Percentiles rank a stretch among this genome's conserved stretches.
Conservation (phyloP, 2,888 invertebrate species). For the Tinea pellionella region DNA sequence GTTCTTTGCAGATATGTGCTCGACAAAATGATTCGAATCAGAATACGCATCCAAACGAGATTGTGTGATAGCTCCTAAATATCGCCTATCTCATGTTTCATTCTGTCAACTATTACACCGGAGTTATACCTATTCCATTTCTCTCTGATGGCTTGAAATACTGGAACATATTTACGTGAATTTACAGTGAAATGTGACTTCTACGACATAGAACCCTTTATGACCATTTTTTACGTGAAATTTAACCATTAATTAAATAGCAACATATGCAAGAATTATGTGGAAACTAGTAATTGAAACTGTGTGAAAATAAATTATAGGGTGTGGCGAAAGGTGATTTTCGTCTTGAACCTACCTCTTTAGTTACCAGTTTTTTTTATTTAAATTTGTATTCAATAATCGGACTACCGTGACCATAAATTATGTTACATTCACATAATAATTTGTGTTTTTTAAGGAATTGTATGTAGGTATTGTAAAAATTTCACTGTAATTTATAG, state of each 20-base stretch:
- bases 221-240: background rate
- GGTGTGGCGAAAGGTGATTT: too few species aligned
- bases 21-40: constrained; percentile 85
- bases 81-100: constrained; percentile 76
- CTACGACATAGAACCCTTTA: background rate
- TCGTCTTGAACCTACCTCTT: too few species aligned
- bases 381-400: too few species aligned
- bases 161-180: constrained; percentile 42
- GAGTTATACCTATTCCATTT: constrained; percentile 60
- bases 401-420: too few species aligned
- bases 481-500: background rate
- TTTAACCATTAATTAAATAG: too few species aligned
- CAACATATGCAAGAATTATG: too few species aligned
- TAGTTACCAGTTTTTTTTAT: too few species aligned
- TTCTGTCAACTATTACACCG: constrained; percentile 70
- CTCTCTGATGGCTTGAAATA: constrained; percentile 50
- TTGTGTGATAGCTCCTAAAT: constrained; percentile 82
- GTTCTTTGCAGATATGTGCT: constrained; percentile 82
- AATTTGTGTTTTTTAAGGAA: too few species aligned
- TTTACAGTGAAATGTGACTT: background rate
- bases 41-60: constrained; percentile 86
- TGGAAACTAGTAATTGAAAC: too few species aligned
- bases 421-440: too few species aligned
- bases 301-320: too few species aligned
- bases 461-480: too few species aligned